A percentile compares a stretch with the other conserved stretches of the same genome.
Evolutionary conservation across 1,140 invertebrate species (phyloP).

Genomic region (Planococcus citri): DNA sequence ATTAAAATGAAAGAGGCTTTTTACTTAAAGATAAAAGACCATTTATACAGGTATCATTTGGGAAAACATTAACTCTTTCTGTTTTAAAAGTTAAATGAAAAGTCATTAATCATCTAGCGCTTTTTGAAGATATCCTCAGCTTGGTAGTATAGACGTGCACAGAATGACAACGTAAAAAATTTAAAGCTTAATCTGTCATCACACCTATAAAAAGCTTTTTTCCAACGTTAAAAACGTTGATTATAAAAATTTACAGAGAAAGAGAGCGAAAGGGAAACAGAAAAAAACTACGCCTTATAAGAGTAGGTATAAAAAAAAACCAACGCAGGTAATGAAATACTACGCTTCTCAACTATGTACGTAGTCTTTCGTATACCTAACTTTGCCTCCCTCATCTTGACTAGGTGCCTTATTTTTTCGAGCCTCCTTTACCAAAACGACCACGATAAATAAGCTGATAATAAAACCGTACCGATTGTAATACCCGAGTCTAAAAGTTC

Average conservation of each 20-base stretch:
- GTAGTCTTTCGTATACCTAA: too few relatives aligned
- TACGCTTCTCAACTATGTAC: too few relatives aligned
- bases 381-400: too few relatives aligned
- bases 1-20: background rate
- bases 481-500: too few relatives aligned
- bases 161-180: background rate
- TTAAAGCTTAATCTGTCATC: background rate
- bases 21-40: background rate
- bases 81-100: slow-evolving; percentile 8
- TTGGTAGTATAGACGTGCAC: background rate
- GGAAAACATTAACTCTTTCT: background rate
- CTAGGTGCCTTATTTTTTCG: too few relatives aligned
- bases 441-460: too few relatives aligned
- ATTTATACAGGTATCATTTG: background rate
- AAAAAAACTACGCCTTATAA: too few relatives aligned
- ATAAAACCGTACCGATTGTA: too few relatives aligned
- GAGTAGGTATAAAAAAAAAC: too few relatives aligned
- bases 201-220: slow-evolving; percentile 1
- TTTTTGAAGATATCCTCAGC: background rate
- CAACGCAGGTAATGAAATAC: too few relatives aligned
- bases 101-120: background rate
- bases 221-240: background rate
- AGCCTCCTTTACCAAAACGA: too few relatives aligned
- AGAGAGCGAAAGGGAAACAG: too few relatives aligned
- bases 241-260: background rate